These are phyloP conservation scores for Lycaena phlaeas DNA, from an alignment of 2,888 invertebrate genomes.

Conservation along the genomic window DNA sequence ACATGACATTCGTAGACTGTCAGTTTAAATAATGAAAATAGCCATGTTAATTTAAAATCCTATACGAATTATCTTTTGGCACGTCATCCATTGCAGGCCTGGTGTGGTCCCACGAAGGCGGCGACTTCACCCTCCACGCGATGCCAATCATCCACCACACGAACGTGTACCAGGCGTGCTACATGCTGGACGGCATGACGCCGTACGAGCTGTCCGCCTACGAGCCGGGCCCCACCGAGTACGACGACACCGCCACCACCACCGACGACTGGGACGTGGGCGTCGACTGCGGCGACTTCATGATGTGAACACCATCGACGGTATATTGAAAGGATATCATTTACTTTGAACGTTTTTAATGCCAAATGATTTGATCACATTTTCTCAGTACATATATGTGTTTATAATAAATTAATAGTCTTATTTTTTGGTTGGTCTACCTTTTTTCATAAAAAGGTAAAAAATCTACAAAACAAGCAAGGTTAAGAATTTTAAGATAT, in stretches of 20 bases:
- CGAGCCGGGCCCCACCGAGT: conserved; percentile 75
- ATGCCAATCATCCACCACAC: conserved; percentile 77
- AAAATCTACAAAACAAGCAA: no score
- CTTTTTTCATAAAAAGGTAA: no score
- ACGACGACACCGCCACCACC: conserved; percentile 64
- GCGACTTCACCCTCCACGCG: conserved; percentile 77
- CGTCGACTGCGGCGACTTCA: conserved; percentile 81
- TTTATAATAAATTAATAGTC: no score
- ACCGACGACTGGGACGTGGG: conserved; percentile 80
- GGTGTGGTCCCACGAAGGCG: conserved; percentile 78
- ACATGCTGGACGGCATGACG: conserved; percentile 70
- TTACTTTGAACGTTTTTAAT: no score
- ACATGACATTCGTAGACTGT: no score
- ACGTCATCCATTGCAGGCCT: conserved; percentile 64
- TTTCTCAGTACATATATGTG: no score
- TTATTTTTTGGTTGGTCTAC: no score
- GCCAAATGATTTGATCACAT: no score
- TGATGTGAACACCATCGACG: conserved; percentile 62
- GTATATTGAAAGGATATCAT: not conserved
- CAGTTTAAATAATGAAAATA: no score
- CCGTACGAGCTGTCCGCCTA: conserved; percentile 74
- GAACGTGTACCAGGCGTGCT: conserved; percentile 74
- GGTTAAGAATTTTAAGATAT: no score
- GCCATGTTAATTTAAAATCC: no score
- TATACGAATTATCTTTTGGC: not conserved